Percentiles rank a stretch among this genome's conserved stretches.
Conservation (phyloP, 2,888 invertebrate genomes). For the Melipona beecheii region DNA sequence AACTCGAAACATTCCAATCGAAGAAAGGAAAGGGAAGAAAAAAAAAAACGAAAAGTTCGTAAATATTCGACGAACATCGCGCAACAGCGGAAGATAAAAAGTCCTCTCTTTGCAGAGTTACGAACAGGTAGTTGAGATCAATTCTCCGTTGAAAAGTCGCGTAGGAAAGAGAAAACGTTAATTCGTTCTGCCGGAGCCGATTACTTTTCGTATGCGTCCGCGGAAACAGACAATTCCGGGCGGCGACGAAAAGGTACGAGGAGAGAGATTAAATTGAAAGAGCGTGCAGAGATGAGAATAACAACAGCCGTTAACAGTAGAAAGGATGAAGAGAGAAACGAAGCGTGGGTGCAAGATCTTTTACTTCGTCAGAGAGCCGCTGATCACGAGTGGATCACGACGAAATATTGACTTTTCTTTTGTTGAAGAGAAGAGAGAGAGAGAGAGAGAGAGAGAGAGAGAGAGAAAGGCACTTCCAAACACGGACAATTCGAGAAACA, state of each 20-base stretch:
- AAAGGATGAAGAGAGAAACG: not conserved
- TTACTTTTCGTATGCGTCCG: constrained; percentile 25
- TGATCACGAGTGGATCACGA: not conserved
- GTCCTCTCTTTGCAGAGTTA: constrained; percentile 9
- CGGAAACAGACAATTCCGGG: constrained; percentile 20
- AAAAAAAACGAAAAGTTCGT: constrained; percentile 6
- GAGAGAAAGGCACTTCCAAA: not conserved
- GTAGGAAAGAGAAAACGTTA: not conserved
- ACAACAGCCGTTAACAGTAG: constrained; percentile 11
- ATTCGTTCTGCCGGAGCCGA: constrained; percentile 21
- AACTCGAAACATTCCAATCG: not conserved
- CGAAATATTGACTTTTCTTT: too few relatives aligned
- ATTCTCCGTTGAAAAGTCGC: constrained; percentile 22
- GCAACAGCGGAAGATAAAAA: constrained; percentile 11
- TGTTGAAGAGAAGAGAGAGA: too few relatives aligned
- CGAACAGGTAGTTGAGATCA: constrained; percentile 33
- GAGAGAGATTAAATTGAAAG: constrained; percentile 26
- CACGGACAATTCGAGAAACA: not conserved
- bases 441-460: too few relatives aligned
- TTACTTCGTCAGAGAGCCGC: not conserved
- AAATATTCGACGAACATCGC: constrained; percentile 12
- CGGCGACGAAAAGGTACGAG: constrained; percentile 13
- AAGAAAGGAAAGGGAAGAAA: not conserved
- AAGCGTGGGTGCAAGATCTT: constrained; percentile 44
- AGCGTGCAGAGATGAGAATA: constrained; percentile 52